These are phyloP conservation scores for Oxyura jamaicensis DNA, from an alignment of 2,113 vertebrate species.

Conservation along the genomic window DNA sequence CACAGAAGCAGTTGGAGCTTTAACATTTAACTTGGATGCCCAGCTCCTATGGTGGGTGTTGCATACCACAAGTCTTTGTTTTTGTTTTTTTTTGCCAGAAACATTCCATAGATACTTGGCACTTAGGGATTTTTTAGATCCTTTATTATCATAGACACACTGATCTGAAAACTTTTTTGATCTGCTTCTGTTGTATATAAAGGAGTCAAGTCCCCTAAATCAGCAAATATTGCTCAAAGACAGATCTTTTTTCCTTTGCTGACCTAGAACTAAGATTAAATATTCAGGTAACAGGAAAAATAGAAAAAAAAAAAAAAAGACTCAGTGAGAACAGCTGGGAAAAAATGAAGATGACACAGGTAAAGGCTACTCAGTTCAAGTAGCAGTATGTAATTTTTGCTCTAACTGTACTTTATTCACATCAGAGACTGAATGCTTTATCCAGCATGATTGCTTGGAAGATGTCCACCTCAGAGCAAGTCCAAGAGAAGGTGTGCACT, in stretches of 20 bases:
- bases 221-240: not conserved
- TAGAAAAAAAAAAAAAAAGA: not conserved
- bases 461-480: not conserved
- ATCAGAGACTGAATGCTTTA: not conserved
- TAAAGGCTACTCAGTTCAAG: not conserved
- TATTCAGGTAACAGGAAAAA: not conserved
- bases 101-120: not conserved
- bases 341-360: not conserved
- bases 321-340: not conserved
- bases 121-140: not conserved
- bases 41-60: not conserved
- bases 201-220: not conserved
- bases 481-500: not conserved
- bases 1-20: not conserved
- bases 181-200: not conserved
- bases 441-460: not conserved
- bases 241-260: not conserved
- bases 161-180: not conserved
- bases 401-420: not conserved
- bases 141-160: not conserved
- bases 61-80: not conserved
- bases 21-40: not conserved
- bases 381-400: not conserved
- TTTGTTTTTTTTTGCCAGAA: not conserved
- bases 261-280: not conserved